These are phyloP conservation scores for Drosophila aff. DNA, from an alignment of 1,140 invertebrate genomes.

Conservation along the genomic window DNA sequence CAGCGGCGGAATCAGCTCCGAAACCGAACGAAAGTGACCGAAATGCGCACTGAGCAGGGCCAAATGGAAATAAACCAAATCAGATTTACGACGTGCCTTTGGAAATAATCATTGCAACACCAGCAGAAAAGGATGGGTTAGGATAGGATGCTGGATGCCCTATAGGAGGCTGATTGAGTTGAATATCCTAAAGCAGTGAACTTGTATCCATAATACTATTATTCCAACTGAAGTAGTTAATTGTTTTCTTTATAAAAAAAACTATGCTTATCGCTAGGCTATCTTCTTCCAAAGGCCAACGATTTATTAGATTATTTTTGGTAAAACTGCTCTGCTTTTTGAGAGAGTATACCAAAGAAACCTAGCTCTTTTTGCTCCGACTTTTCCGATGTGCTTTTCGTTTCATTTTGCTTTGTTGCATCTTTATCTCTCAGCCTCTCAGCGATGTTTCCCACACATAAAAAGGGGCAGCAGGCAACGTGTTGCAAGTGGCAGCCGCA, in stretches of 20 bases:
- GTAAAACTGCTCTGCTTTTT: no score
- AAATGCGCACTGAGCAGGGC: conserved; percentile 38
- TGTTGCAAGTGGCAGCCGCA: conserved; percentile 25
- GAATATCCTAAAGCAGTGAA: not conserved
- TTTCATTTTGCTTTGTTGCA: conserved; percentile 11
- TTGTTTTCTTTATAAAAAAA: not conserved
- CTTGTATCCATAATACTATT: not conserved
- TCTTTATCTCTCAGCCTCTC: conserved; percentile 2
- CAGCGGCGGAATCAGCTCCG: conserved; percentile 42
- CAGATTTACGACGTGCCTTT: conserved; percentile 73
- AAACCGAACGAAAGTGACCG: conserved; percentile 62
- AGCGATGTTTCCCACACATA: conserved; percentile 23
- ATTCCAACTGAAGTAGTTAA: not conserved
- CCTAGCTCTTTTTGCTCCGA: not conserved
- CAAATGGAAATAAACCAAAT: conserved; percentile 77
- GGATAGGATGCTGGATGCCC: not conserved
- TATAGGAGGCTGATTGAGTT: not conserved
- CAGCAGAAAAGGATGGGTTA: not conserved
- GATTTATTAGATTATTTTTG: no score
- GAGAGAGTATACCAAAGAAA: not conserved
- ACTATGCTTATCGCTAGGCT: not conserved
- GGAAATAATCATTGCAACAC: conserved; percentile 20
- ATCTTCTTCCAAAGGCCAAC: not conserved
- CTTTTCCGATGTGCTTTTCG: not conserved
- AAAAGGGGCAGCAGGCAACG: conserved; percentile 10